A percentile compares a stretch with the other conserved stretches of the same genome.
Evolutionary conservation across 2,888 invertebrate species (phyloP).

Genomic region (Tolmerus cingulatus): DNA sequence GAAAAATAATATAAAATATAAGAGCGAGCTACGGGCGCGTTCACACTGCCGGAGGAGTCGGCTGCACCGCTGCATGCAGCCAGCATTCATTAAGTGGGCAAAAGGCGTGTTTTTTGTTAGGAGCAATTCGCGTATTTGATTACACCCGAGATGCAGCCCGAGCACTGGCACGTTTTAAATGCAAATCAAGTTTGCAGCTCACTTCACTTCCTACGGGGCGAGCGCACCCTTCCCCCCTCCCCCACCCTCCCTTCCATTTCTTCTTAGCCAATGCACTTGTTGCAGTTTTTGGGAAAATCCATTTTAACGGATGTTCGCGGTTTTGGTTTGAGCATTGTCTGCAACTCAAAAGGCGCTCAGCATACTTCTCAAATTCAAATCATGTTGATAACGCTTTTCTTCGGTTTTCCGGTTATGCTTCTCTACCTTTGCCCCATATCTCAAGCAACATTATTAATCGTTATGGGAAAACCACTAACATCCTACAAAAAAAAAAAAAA

Average conservation of each 20-base stretch:
- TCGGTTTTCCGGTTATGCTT: not conserved
- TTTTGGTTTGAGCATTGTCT: slow-evolving; percentile 36
- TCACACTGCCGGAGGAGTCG: slow-evolving; percentile 35
- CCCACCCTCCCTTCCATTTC: too few species aligned
- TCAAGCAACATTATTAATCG: not conserved
- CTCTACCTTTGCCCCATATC: not conserved
- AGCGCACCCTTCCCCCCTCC: not conserved
- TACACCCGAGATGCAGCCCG: slow-evolving; percentile 32
- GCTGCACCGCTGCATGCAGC: not conserved
- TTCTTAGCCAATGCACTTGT: slow-evolving; percentile 38
- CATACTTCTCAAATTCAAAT: not conserved
- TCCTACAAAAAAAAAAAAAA: too few species aligned
- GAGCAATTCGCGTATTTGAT: slow-evolving; percentile 41
- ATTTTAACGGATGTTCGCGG: slow-evolving; percentile 41
- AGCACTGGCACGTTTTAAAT: slow-evolving; percentile 40
- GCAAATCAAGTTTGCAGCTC: slow-evolving; percentile 40
- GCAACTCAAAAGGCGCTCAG: slow-evolving; percentile 6
- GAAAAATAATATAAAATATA: too few species aligned
- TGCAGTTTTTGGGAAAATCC: slow-evolving; percentile 40
- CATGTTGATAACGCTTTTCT: not conserved
- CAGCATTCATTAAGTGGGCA: slow-evolving; percentile 30
- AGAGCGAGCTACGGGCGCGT: not conserved
- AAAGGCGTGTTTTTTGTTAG: slow-evolving; percentile 37
- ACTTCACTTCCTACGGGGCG: slow-evolving; percentile 33
- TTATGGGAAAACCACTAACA: not conserved